Evolutionary conservation across 2,113 vertebrate species (phyloP).

Genomic region (Cebidichthys violaceus): DNA sequence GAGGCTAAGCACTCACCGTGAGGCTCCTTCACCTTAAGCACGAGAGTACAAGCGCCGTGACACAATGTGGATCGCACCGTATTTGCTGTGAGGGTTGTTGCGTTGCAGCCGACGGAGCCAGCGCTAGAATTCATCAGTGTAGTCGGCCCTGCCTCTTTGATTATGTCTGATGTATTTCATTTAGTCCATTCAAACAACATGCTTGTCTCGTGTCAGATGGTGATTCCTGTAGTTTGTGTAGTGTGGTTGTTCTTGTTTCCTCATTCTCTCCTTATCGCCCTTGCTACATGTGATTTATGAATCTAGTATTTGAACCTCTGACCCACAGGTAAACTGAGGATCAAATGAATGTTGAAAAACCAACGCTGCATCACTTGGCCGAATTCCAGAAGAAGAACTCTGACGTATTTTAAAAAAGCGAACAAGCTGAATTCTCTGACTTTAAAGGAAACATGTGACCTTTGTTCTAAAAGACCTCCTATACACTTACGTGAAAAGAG

Average conservation of each 20-base stretch:
- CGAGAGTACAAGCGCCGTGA: neutral
- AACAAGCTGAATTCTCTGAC: neutral
- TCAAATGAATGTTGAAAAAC: neutral
- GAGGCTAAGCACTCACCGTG: neutral
- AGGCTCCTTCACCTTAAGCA: neutral
- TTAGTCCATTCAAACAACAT: neutral
- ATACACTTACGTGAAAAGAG: neutral
- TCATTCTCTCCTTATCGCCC: too few relatives aligned
- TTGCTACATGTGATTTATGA: too few relatives aligned
- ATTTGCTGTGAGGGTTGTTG: neutral
- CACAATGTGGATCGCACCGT: neutral
- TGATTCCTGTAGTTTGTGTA: neutral
- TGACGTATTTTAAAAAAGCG: neutral
- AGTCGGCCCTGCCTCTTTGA: neutral
- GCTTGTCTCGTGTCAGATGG: neutral
- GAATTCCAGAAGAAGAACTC: neutral
- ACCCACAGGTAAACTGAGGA: neutral
- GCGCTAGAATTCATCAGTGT: neutral
- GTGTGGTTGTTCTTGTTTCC: too few relatives aligned
- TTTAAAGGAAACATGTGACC: neutral
- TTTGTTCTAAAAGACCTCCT: neutral
- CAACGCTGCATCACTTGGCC: neutral
- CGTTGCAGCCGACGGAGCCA: neutral
- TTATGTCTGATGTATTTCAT: neutral
- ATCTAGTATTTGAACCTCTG: too few relatives aligned